Base-by-base conservation (phyloP, 35 echinoderm and acorn worm genomes). In the Stichopus chloronotus region DNA sequence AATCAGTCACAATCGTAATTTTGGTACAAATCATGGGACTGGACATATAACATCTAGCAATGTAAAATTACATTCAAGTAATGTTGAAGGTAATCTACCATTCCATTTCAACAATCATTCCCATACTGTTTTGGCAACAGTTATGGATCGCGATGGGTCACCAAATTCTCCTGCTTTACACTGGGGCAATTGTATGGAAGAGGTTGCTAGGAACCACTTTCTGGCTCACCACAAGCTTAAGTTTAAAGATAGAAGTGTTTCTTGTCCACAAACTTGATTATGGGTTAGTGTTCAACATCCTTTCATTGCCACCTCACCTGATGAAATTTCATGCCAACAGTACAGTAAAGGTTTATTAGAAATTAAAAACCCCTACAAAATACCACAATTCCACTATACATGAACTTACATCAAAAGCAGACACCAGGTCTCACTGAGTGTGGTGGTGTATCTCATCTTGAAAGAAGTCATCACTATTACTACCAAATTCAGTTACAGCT, bases 11-110 rank as follows among this genome's bases (percentile, higher is more conserved):
- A 76, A 10, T 94, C 78, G 17, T 53, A 30, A 59, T 76, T 94
- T 13, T 86, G 89, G 89, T 1, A 85, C 17, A 91, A n/a, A 56
- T 17, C 78, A 91, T 53, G 52, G 85, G 57, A 53, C 58, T 78
- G 91, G 94, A 3, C 90, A 92, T 14, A 91, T 96, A 14, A 95
- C 94, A 30, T 55, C 95, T 59, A 95, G 94, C 90, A 88, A 71
- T 59, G 91, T 81, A 23, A 84, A 91, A 63, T 72, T 86, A 21
- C 90, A 91, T 90, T 69, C 78, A 72, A 88, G 63, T 56, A 25
- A 52, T 92, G 94, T 95, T 8, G 83, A 43, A 53, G 81, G 92
- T 95, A 90, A 81, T 3, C 92, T 69, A 82, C 79, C 79, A 14
- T 52, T 52, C 13, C 79, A 83, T 25, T 83, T 83, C 14, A 13